Evolutionary conservation across 2,888 invertebrate genomes (phyloP), one percentile per base, ranked within the genome.

Genomic region (Hybos culiciformis): DNA sequence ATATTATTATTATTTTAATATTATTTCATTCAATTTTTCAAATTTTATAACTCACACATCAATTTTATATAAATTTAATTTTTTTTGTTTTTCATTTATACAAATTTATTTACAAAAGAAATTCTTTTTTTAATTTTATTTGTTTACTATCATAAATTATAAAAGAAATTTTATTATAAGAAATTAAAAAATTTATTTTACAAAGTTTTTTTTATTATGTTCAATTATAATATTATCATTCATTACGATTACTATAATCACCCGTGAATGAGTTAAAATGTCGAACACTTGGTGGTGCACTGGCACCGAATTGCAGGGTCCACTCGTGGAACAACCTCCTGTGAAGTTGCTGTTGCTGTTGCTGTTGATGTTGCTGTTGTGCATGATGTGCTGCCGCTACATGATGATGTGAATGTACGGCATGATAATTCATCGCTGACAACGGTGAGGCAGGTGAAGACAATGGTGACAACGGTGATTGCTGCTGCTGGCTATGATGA

Each of bases 291-390:
- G 49, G 46, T 33, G 52, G 50, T 20, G 63, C 59, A 41, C 63
- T 62, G 19, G 63, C 58, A 34, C 66, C 66, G 46, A 67, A 67
- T 50, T 67, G 67, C 53, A 67, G 54, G 50, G 67, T 67, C 60
- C 67, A 57, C 56, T 67, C 67, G 53, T 67, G 67, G 44, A 67
- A 61, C 42, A 67, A 59, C 21, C 67, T 61, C 48, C 67, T 61
- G 46, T 67, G 67, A 49, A 67, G 51, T 55, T 67, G 67, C 47
- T 67, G 67, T 48, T 67, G 66, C 51, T 67, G 66, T 56, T 66
- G 67, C 53, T 65, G 66, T 45, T 64, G 67, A 42, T 64, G 66
- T 40, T 65, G 66, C 43, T 66, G 66, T 52, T 63, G 65, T 48
- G 63, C 66, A 46, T 62, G 65, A 42, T 52, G 55, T n/a, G n/a